phyloP scores from a whole-genome alignment of 2,113 vertebrate genomes.

The Catharus minimus region DNA sequence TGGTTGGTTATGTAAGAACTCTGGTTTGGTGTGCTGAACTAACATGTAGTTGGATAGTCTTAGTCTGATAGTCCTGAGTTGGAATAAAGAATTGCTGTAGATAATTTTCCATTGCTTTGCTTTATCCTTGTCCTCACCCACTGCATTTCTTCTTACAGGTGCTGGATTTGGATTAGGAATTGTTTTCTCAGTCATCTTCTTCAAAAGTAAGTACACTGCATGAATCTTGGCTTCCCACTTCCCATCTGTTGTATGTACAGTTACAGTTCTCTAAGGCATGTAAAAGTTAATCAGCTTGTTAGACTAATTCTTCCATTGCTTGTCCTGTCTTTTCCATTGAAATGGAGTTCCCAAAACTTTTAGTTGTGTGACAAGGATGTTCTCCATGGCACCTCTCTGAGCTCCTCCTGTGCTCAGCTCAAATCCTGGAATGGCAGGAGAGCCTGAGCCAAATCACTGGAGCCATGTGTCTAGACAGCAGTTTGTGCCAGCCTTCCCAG shows the following conservation, averaged over 20 bases:
- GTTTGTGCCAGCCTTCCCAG: background rate
- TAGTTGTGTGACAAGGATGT: background rate
- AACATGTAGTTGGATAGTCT: background rate
- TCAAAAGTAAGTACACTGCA: slow-evolving; percentile 86
- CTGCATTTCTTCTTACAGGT: slow-evolving; percentile 71
- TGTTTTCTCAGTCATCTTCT: slow-evolving; percentile 86
- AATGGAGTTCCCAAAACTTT: background rate
- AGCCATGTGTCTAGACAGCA: background rate
- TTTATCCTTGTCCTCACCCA: background rate
- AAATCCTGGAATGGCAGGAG: background rate
- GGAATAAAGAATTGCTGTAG: background rate
- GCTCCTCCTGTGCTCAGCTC: slow-evolving; percentile 20
- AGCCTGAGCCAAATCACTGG: background rate
- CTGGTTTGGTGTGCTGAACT: background rate
- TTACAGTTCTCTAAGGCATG: background rate
- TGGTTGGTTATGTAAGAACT: background rate
- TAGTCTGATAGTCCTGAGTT: background rate
- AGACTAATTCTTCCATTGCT: background rate
- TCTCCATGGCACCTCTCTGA: background rate
- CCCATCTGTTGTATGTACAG: background rate
- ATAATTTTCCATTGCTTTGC: background rate
- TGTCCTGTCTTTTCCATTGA: background rate
- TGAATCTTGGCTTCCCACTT: background rate
- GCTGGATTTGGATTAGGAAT: slow-evolving; percentile 87
- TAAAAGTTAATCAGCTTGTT: background rate